Base-by-base conservation (phyloP, 2,113 vertebrate species). In the Struthio camelus region DNA sequence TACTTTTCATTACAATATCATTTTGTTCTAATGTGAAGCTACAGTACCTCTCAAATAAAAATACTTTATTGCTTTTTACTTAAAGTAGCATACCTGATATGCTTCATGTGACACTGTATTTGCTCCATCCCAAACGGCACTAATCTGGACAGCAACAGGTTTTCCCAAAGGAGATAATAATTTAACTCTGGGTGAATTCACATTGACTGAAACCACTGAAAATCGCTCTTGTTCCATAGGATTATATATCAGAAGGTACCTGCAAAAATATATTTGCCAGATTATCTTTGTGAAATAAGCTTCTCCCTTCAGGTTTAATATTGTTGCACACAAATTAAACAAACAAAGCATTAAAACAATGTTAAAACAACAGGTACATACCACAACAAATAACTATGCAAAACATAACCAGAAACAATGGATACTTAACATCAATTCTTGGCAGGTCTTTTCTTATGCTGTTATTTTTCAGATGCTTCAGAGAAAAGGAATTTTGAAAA, bases 181-280 rank as follows among this genome's bases (percentile, higher is more conserved):
- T 32, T 88, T 98, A 19, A 98, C 98, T 36, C 88, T 98, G 1
- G 98, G 97, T 11, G 98, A 98, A 93, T 98, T 98, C 44, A 99
- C 97, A 12, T 95, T 95, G 15, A 99, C 28, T 1, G 98, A 98
- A 90, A 99, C 97, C 64, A 99, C 94, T 0, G 99, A 97, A 10
- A 92, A 95, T 10, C 98, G 97, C 4, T 98, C 98, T 95, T 99
- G 99, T 69, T 99, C 99, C 1, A 48, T 94, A 50, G 99, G 99
- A 95, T 99, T 99, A 83, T 91, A 98, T 89, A 99, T 18, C 75
- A 99, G 94, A 88, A 99, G 79, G 6, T 98, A 98, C 97, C 99
- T 99, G 98, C 51, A 97, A 98, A 93, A 93, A 84, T 7, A 59
- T 32, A 81, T 86, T 90, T 71, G 38, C 13, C 59, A 73, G 86